These are phyloP conservation scores for Semnornis frantzii DNA, from an alignment of 2,113 vertebrate species.

Conservation along the genomic window DNA sequence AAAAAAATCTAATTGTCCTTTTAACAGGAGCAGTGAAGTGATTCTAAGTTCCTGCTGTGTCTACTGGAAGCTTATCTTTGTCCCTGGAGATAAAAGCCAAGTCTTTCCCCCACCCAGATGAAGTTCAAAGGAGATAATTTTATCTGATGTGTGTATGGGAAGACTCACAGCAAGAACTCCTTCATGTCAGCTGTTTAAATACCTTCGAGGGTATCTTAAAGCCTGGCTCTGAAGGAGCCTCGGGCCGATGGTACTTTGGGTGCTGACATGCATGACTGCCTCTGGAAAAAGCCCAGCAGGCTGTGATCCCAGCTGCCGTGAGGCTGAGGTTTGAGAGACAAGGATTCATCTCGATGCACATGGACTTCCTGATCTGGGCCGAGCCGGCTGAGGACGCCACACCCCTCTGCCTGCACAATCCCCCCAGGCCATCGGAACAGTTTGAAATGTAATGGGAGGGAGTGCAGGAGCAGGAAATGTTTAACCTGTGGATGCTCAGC, in stretches of 20 bases:
- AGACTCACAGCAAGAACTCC: background rate
- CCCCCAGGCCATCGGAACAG: background rate
- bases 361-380: background rate
- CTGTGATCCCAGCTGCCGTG: background rate
- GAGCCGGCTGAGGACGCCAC: background rate
- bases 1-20: background rate
- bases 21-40: background rate
- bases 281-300: background rate
- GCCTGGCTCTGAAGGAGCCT: background rate
- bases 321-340: background rate
- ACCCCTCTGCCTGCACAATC: background rate
- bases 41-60: background rate
- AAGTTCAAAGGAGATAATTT: background rate
- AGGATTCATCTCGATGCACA: background rate
- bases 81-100: background rate
- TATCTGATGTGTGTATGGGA: background rate
- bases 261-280: background rate
- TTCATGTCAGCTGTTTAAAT: background rate
- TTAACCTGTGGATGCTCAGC: constrained; percentile 59
- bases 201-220: background rate
- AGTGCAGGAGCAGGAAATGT: constrained; percentile 13
- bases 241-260: background rate
- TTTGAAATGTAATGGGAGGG: background rate
- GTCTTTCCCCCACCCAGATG: background rate
- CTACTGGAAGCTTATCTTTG: background rate